Base-by-base conservation (phyloP, 2,113 vertebrate species). In the Erinaceus europaeus region DNA sequence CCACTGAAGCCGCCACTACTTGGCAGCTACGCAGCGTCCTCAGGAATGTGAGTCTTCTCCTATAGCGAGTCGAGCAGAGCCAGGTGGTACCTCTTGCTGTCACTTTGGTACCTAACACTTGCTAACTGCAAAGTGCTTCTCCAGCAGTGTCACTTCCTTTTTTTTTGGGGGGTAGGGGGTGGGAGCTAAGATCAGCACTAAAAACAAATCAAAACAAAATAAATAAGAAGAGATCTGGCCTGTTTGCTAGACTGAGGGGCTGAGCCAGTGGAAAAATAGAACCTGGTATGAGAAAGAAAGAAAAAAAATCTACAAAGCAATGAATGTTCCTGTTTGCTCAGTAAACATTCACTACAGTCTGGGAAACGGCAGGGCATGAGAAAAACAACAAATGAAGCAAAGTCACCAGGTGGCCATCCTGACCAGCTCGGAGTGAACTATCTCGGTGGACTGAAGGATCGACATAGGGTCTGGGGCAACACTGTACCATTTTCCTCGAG, bases 141-240 rank as follows among this genome's bases (percentile, higher is more conserved):
- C 86, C 36, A 93, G 61, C 48, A 84, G 7, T 6, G 73, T 74
- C 77, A 79, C 77, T 74, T 93, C 86, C 81, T 89, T 38, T 72
- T n/a, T n/a, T n/a, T n/a, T n/a, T n/a, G n/a, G n/a, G n/a, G n/a
- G n/a, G n/a, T n/a, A n/a, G n/a, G n/a, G n/a, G n/a, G 42, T 11
- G 27, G 38, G 50, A 71, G 65, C 68, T 69, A 67, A 84, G 34
- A 42, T 48, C 64, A 67, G 73, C 84, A 90, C 65, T 67, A 57
- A 90, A 73, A 71, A 61, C 74, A 59, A 82, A 82, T 77, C 72
- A 89, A 67, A 74, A 75, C 40, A 71, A 91, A 52, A 20, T 81
- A 78, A 59, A 3, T n/a, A 83, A 83, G n/a, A n/a, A n/a, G n/a
- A n/a, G 74, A 52, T 29, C 11, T 68, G 52, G 25, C 23, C 34